Conservation (phyloP, 1,140 invertebrate species). For the Antheraea pernyi region DNA sequence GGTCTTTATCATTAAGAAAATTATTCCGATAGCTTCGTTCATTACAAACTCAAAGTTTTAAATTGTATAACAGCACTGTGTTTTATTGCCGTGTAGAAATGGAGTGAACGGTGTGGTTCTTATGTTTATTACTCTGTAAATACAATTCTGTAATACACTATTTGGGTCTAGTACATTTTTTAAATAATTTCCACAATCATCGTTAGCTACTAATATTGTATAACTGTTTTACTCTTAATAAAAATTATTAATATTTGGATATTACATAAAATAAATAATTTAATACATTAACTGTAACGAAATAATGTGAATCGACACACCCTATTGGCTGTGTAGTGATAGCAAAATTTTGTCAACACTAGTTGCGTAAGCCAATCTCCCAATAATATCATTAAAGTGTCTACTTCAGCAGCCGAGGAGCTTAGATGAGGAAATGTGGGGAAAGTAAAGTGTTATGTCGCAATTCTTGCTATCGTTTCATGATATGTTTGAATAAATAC, state of each 20-base stretch:
- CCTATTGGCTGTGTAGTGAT: conserved; percentile 66
- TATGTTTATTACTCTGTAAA: too few relatives aligned
- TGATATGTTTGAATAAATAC: conserved; percentile 8
- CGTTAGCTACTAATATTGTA: too few relatives aligned
- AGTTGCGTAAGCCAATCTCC: conserved; percentile 38
- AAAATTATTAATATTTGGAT: neutral
- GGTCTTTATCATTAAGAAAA: too few relatives aligned
- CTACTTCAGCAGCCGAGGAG: conserved; percentile 12
- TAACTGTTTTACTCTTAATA: neutral
- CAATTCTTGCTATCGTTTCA: conserved; percentile 15
- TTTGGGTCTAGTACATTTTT: too few relatives aligned
- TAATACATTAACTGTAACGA: neutral
- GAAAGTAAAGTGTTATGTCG: conserved; percentile 20
- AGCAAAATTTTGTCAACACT: conserved; percentile 58
- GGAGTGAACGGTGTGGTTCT: too few relatives aligned
- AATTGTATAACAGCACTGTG: too few relatives aligned
- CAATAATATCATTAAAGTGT: conserved; percentile 44
- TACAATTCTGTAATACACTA: too few relatives aligned
- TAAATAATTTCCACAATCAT: too few relatives aligned
- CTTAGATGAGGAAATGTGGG: neutral
- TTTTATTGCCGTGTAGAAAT: too few relatives aligned
- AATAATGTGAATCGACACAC: conserved; percentile 54
- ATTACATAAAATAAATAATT: neutral
- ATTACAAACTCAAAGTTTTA: too few relatives aligned
- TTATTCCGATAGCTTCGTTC: too few relatives aligned